Conservation (phyloP, 2,113 vertebrate species). For the Cyphomyrus plagiostoma region DNA sequence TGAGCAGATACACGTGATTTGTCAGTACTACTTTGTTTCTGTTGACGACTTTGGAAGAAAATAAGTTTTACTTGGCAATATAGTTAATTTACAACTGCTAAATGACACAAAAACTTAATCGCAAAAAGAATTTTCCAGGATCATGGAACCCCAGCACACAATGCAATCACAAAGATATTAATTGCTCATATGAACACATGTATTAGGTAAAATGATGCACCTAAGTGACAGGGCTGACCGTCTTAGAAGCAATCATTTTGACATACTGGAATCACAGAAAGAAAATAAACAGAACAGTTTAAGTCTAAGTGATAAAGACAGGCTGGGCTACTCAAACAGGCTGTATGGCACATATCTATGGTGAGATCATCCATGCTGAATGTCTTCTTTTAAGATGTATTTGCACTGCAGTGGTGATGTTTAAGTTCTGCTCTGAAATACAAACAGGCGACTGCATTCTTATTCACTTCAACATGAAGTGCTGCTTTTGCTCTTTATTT, state of each 20-base stretch:
- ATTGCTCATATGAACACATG: neutral
- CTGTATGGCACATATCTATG: neutral
- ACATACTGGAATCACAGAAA: neutral
- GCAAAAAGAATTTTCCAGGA: neutral
- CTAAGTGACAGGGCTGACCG: neutral
- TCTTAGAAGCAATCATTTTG: neutral
- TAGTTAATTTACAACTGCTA: neutral
- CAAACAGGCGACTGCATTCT: neutral
- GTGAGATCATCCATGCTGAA: neutral
- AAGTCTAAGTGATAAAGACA: neutral
- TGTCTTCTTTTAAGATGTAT: neutral
- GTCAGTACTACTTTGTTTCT: neutral
- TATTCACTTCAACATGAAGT: neutral
- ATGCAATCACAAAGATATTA: neutral
- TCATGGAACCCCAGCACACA: neutral
- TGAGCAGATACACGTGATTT: neutral
- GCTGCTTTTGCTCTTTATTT: neutral
- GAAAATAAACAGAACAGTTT: neutral
- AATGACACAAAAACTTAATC: neutral
- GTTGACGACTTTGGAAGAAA: neutral
- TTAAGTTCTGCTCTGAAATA: neutral
- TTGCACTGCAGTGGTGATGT: neutral
- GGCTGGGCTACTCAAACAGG: neutral
- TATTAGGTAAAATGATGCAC: neutral
- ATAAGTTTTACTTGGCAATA: neutral